Conservation (phyloP, 2,888 invertebrate genomes). For the Diploptera punctata region DNA sequence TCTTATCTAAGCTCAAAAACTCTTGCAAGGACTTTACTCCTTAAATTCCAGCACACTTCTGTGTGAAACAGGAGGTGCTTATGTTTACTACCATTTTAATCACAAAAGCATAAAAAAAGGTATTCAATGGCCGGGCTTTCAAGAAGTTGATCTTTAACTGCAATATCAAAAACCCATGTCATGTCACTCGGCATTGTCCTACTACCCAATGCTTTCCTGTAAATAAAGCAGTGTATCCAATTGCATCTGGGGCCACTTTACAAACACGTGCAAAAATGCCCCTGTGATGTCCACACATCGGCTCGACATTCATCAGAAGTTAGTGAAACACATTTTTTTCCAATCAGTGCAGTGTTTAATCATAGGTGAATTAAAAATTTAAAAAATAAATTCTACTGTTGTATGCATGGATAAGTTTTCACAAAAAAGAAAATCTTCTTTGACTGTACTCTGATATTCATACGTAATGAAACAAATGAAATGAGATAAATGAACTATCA, state of each 20-base stretch:
- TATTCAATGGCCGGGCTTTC: too few species aligned
- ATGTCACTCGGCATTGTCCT: background rate
- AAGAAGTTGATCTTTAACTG: background rate
- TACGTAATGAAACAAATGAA: too few species aligned
- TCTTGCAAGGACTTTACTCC: background rate
- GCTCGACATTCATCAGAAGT: background rate
- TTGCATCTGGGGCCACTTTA: too few species aligned
- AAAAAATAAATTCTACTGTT: background rate
- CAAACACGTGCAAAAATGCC: too few species aligned
- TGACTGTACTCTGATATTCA: constrained; percentile 1
- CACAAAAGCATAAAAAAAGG: too few species aligned
- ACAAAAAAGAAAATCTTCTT: too few species aligned
- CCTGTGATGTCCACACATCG: constrained; percentile 10
- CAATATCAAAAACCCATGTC: background rate
- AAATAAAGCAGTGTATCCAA: too few species aligned
- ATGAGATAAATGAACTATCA: too few species aligned
- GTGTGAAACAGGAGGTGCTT: too few species aligned
- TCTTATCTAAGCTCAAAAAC: constrained; percentile 1
- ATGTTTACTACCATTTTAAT: too few species aligned
- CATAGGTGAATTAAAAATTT: background rate
- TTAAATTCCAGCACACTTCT: background rate
- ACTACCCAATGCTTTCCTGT: too few species aligned
- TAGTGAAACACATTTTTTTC: background rate
- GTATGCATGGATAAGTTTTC: too few species aligned
- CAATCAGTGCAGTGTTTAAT: background rate